Evolutionary conservation across 2,888 invertebrate genomes (phyloP).

Genomic region (Ametastegia equiseti): DNA sequence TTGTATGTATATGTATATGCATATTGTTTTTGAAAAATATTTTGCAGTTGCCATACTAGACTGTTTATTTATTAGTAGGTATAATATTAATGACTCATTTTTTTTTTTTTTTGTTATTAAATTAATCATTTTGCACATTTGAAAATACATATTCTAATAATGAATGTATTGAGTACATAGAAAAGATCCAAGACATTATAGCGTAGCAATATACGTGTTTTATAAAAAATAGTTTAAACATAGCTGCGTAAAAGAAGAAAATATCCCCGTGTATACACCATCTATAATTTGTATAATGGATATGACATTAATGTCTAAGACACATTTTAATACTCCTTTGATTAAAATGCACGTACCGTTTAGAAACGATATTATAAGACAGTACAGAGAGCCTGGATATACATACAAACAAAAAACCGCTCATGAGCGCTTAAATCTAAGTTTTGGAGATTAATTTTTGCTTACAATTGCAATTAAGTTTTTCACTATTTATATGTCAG

Average conservation of each 20-base stretch:
- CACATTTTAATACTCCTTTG: constrained; percentile 22
- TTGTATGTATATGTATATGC: constrained; percentile 2
- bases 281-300: constrained; percentile 2
- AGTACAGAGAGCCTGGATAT: constrained; percentile 23
- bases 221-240: constrained; percentile 35
- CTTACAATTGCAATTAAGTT: background rate
- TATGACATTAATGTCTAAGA: background rate
- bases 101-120: constrained; percentile 43
- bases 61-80: constrained; percentile 22
- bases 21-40: constrained; percentile 17
- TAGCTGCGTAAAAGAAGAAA: background rate
- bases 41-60: constrained; percentile 42
- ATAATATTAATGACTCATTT: background rate
- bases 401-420: background rate
- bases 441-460: background rate
- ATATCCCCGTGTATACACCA: background rate
- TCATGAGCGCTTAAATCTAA: background rate
- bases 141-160: constrained; percentile 29
- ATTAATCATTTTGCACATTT: constrained; percentile 40
- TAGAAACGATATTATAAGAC: background rate
- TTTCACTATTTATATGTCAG: constrained; percentile 8
- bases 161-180: constrained; percentile 27
- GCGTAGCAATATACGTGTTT: constrained; percentile 25
- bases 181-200: constrained; percentile 31
- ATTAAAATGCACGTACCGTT: constrained; percentile 9